Percentiles rank a stretch among this genome's conserved stretches.
These are phyloP conservation scores for Congeria kusceri DNA, from an alignment of 2,888 invertebrate species.

Conservation along the genomic window DNA sequence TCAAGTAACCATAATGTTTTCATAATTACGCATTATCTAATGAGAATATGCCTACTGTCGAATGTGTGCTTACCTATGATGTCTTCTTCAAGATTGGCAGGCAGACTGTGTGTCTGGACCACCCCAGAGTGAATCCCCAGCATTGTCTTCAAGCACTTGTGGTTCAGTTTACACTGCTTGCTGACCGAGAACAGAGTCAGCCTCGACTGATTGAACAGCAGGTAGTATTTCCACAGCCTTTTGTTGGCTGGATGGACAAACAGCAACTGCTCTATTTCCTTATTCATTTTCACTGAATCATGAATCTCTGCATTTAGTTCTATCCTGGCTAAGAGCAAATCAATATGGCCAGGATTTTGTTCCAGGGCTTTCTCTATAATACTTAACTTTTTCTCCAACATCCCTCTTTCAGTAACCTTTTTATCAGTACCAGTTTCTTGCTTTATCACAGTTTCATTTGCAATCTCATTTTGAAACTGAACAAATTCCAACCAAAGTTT, in stretches of 20 bases:
- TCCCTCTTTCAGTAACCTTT: conserved; percentile 19
- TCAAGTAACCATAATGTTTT: too few relatives aligned
- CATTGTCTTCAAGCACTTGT: conserved; percentile 83
- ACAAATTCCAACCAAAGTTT: conserved; percentile 86
- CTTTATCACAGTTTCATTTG: conserved; percentile 33
- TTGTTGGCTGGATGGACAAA: conserved; percentile 84
- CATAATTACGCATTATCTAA: too few relatives aligned
- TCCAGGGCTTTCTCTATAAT: conserved; percentile 85
- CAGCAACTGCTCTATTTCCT: conserved; percentile 85
- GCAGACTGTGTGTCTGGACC: conserved; percentile 80
- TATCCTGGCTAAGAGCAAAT: conserved; percentile 82
- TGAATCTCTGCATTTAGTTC: conserved; percentile 81
- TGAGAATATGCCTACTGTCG: too few relatives aligned
- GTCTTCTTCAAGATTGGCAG: conserved; percentile 77
- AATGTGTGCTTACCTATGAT: conserved; percentile 74
- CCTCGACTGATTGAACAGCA: conserved; percentile 83
- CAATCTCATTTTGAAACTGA: conserved; percentile 84
- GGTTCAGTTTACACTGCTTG: conserved; percentile 80
- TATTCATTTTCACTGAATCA: conserved; percentile 80
- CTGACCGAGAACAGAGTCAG: conserved; percentile 83
- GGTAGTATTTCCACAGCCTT: conserved; percentile 84
- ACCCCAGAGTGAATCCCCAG: conserved; percentile 80
- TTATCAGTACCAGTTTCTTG: neutral
- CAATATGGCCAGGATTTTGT: conserved; percentile 83
- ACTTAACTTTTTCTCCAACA: conserved; percentile 85